These are phyloP conservation scores for Theretra japonica DNA, from an alignment of 2,888 invertebrate genomes.

Conservation along the genomic window DNA sequence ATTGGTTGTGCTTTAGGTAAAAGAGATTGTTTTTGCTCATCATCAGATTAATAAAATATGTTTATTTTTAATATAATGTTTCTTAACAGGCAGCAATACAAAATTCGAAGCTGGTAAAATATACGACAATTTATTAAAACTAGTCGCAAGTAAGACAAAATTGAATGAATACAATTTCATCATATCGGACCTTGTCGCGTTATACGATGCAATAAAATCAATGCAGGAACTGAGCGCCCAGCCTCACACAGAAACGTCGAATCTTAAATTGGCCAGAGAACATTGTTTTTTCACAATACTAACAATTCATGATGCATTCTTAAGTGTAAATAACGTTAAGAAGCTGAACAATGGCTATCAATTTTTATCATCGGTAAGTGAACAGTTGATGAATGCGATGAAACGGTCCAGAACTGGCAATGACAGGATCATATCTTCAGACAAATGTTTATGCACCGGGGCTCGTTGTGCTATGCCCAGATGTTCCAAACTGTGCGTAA, in stretches of 20 bases:
- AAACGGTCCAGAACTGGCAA: conserved; percentile 68
- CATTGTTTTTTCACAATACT: conserved; percentile 52
- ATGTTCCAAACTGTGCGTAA: conserved; percentile 59
- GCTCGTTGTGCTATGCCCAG: conserved; percentile 53
- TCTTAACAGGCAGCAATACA: conserved; percentile 47
- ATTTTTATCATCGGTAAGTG: conserved; percentile 56
- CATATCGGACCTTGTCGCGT: conserved; percentile 46
- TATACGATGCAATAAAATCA: conserved; percentile 49
- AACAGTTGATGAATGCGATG: conserved; percentile 61
- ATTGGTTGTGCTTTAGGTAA: conserved; percentile 59
- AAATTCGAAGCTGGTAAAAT: conserved; percentile 60
- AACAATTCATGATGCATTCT: conserved; percentile 54
- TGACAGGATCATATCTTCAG: conserved; percentile 49
- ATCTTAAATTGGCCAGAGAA: conserved; percentile 54
- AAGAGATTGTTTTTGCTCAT: conserved; percentile 23
- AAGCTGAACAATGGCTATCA: conserved; percentile 54
- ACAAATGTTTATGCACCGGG: conserved; percentile 61
- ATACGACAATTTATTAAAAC: conserved; percentile 54
- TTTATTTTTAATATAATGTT: conserved; percentile 29
- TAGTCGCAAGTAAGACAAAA: conserved; percentile 51
- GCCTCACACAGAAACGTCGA: conserved; percentile 41
- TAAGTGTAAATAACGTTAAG: conserved; percentile 38
- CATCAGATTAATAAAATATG: not conserved
- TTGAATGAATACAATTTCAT: conserved; percentile 44
- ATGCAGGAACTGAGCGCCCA: conserved; percentile 52